Conservation (phyloP, 2,113 vertebrate species). For the Pterocles gutturalis region DNA sequence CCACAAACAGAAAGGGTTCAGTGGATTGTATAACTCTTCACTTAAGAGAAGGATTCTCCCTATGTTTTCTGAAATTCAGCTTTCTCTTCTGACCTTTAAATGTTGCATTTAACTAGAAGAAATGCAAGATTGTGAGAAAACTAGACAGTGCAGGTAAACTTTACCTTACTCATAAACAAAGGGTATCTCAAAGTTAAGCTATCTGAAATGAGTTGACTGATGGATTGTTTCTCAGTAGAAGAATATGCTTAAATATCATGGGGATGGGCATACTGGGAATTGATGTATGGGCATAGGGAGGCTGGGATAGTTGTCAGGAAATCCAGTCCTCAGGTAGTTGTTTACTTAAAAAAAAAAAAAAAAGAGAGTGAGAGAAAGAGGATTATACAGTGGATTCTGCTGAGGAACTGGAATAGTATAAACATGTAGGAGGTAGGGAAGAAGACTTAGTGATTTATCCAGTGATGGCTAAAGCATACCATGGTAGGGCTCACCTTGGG, state of each 20-base stretch:
- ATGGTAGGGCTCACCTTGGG: not conserved
- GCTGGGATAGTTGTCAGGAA: not conserved
- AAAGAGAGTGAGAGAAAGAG: not conserved
- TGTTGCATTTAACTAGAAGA: not conserved
- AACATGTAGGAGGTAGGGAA: not conserved
- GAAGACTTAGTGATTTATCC: not conserved
- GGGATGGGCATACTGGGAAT: not conserved
- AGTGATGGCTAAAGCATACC: not conserved
- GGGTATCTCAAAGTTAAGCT: not conserved
- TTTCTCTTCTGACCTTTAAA: conserved; percentile 2
- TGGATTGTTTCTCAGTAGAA: not conserved
- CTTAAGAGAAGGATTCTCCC: not conserved
- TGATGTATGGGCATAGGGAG: not conserved
- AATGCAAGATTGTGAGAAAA: not conserved
- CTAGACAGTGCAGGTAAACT: not conserved
- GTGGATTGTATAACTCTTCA: not conserved
- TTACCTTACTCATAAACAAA: not conserved
- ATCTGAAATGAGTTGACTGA: not conserved
- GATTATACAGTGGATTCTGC: not conserved
- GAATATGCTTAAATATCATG: not conserved
- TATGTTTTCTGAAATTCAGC: conserved; percentile 2
- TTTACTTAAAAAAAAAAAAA: not conserved
- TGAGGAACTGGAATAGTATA: not conserved
- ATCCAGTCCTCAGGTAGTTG: not conserved
- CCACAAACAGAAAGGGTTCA: not conserved